These are phyloP conservation scores for Zaprionus camerounensis DNA, from an alignment of 1,140 invertebrate species.

Conservation along the genomic window DNA sequence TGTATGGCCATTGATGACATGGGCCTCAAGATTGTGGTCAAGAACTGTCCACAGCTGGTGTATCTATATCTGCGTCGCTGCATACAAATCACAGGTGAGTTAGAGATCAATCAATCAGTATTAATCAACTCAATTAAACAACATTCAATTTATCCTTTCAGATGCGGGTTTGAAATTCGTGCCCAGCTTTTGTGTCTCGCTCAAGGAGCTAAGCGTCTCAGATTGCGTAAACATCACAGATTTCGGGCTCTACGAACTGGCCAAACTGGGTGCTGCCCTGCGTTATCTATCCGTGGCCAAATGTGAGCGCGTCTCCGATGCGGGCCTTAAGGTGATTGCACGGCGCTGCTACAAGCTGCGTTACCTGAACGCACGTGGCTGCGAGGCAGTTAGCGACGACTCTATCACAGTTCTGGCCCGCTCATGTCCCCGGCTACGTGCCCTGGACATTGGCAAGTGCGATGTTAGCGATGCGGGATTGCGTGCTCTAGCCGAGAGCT, in stretches of 20 bases:
- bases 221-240: conserved; percentile 96
- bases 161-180: conserved; percentile 92
- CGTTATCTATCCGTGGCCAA: conserved; percentile 95
- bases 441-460: conserved; percentile 95
- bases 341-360: conserved; percentile 94
- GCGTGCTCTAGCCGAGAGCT: conserved; percentile 92
- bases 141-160: conserved; percentile 46
- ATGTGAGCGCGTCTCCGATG: conserved; percentile 93
- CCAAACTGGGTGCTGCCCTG: conserved; percentile 92
- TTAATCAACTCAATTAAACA: background rate
- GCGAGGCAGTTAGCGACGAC: conserved; percentile 95
- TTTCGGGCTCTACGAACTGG: conserved; percentile 95
- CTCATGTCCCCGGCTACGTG: conserved; percentile 92
- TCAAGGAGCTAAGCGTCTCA: conserved; percentile 94
- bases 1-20: conserved; percentile 92
- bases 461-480: conserved; percentile 95
- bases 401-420: conserved; percentile 92
- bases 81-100: conserved; percentile 91
- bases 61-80: conserved; percentile 96
- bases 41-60: conserved; percentile 93
- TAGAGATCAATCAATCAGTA: background rate
- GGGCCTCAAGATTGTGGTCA: conserved; percentile 91
- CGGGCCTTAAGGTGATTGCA: conserved; percentile 93
- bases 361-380: conserved; percentile 95
- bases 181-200: conserved; percentile 92